phyloP scores from a whole-genome alignment of 2,888 invertebrate genomes.

The Oligia fasciuncula region DNA sequence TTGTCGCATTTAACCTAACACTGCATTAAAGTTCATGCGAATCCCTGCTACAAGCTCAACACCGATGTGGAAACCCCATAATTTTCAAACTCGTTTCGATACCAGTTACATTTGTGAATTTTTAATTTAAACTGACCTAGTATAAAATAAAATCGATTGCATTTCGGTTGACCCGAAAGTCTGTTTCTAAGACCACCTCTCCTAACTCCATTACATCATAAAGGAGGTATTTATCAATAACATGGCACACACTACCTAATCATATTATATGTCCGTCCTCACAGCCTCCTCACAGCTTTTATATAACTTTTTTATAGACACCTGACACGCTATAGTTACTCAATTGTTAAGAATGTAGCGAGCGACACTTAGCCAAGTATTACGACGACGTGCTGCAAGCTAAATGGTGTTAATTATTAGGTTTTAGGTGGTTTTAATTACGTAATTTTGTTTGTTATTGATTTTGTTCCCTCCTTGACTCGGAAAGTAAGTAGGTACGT shows the following conservation, averaged over 20 bases:
- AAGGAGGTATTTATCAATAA: slow-evolving; percentile 33
- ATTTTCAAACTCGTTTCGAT: background rate
- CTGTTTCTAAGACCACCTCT: slow-evolving; percentile 14
- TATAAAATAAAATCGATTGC: slow-evolving; percentile 3
- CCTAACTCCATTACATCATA: slow-evolving; percentile 24
- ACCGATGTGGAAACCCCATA: background rate
- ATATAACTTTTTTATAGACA: slow-evolving; percentile 24
- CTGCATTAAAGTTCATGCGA: too few species aligned
- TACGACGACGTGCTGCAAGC: slow-evolving; percentile 4
- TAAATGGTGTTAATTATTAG: slow-evolving; percentile 14
- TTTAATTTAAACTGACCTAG: background rate
- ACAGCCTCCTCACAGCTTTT: slow-evolving; percentile 11
- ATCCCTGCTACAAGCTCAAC: too few species aligned
- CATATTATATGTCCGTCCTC: slow-evolving; percentile 22
- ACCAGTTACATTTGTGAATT: too few species aligned
- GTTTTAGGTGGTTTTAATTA: background rate
- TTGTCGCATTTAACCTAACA: too few species aligned
- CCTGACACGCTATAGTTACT: slow-evolving; percentile 5
- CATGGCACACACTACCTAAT: slow-evolving; percentile 24
- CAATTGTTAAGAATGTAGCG: slow-evolving; percentile 32
- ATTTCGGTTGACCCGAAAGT: background rate
- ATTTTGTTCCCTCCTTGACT: too few species aligned
- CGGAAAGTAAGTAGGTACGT: too few species aligned
- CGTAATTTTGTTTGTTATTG: background rate
- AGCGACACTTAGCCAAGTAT: slow-evolving; percentile 17